Evolutionary conservation across 2,888 invertebrate species (phyloP).

Genomic region (Cephonodes hylas): DNA sequence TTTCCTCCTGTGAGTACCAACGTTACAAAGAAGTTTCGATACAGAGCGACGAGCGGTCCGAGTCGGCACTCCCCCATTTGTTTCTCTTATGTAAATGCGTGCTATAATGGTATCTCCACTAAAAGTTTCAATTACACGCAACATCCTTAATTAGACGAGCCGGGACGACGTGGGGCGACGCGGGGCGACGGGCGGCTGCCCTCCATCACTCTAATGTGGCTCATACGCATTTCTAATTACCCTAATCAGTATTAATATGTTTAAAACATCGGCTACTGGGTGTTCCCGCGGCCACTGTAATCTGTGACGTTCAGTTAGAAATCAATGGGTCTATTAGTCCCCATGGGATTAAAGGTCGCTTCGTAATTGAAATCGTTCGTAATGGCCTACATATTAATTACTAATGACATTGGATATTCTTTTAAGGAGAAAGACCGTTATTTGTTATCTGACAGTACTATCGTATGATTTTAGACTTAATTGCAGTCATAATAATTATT

Average conservation of each 20-base stretch:
- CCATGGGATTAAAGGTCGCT: background rate
- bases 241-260: slow-evolving; percentile 10
- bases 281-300: background rate
- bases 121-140: slow-evolving; percentile 43
- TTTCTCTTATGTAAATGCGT: slow-evolving; percentile 39
- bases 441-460: background rate
- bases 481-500: background rate
- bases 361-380: slow-evolving; percentile 5
- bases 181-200: slow-evolving; percentile 14
- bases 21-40: background rate
- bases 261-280: slow-evolving; percentile 5
- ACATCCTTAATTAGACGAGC: slow-evolving; percentile 29
- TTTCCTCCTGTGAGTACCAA: background rate
- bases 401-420: background rate
- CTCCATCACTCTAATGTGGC: slow-evolving; percentile 1
- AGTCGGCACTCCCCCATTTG: background rate
- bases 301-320: background rate
- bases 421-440: background rate
- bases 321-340: background rate
- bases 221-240: slow-evolving; percentile 7
- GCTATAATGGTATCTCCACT: slow-evolving; percentile 28
- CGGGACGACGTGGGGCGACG: slow-evolving; percentile 6
- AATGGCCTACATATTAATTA: slow-evolving; percentile 2
- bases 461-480: background rate
- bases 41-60: background rate